Evolutionary conservation across 2,888 invertebrate species (phyloP).

Genomic region (Protonemura montana): DNA sequence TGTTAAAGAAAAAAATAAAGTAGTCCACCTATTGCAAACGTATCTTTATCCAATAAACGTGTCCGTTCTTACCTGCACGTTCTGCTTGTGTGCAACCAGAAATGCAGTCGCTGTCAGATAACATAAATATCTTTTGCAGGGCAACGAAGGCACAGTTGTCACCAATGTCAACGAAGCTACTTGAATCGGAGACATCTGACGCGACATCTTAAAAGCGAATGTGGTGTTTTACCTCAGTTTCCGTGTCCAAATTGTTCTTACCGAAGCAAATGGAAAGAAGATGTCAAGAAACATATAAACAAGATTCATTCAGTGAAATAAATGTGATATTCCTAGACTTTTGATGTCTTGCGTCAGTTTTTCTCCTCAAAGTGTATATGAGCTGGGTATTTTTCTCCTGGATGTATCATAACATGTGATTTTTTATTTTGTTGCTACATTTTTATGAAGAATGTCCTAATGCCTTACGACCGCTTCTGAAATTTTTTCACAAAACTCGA

Average conservation of each 20-base stretch:
- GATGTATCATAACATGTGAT: too few relatives aligned
- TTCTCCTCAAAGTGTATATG: too few relatives aligned
- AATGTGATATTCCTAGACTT: not conserved
- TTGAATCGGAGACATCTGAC: constrained; percentile 47
- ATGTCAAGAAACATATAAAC: constrained; percentile 13
- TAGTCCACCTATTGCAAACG: too few relatives aligned
- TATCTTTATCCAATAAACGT: too few relatives aligned
- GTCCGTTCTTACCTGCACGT: too few relatives aligned
- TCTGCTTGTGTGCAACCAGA: too few relatives aligned
- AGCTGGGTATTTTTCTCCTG: too few relatives aligned
- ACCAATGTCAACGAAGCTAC: constrained; percentile 48
- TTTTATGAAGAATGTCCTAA: too few relatives aligned
- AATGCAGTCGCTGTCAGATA: not conserved
- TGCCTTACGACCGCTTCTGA: too few relatives aligned
- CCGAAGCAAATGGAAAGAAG: constrained; percentile 30
- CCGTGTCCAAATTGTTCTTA: not conserved
- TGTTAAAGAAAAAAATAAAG: too few relatives aligned
- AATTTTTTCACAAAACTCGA: too few relatives aligned
- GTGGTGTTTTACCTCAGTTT: constrained; percentile 51
- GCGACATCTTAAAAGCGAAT: constrained; percentile 53
- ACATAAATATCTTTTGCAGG: not conserved
- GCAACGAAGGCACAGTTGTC: constrained; percentile 50
- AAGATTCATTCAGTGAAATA: constrained; percentile 21
- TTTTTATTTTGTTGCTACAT: too few relatives aligned
- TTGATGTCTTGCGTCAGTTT: not conserved